These are phyloP conservation scores for Sialis lutaria DNA, from an alignment of 2,888 invertebrate species.

Conservation along the genomic window DNA sequence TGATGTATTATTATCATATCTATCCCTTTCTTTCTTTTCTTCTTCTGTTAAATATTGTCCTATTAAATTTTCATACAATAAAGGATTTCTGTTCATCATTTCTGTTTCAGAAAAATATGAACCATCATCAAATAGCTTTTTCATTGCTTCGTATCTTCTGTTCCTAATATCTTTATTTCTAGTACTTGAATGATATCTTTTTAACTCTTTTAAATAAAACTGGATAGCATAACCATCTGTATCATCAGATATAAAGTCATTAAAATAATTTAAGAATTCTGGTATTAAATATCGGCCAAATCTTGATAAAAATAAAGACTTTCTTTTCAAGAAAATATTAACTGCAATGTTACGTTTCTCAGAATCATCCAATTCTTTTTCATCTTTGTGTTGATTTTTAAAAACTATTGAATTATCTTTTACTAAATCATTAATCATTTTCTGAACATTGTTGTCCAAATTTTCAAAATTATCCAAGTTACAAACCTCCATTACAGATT, in stretches of 20 bases:
- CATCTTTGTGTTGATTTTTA: conserved; percentile 67
- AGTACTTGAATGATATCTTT: conserved; percentile 32
- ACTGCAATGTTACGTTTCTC: conserved; percentile 56
- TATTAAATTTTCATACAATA: conserved; percentile 76
- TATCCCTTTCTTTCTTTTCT: conserved; percentile 48
- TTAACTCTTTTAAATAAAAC: conserved; percentile 44
- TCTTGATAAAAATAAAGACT: conserved; percentile 52
- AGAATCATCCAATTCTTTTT: conserved; percentile 47
- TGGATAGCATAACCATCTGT: conserved; percentile 36
- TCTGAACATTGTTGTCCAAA: no score
- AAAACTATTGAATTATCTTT: conserved; percentile 24
- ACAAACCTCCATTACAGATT: background rate
- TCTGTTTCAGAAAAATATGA: conserved; percentile 79
- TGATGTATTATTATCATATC: conserved; percentile 35
- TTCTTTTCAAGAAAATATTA: conserved; percentile 43
- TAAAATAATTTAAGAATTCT: conserved; percentile 55
- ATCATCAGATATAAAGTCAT: conserved; percentile 21
- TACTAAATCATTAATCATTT: no score
- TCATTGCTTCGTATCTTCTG: conserved; percentile 65
- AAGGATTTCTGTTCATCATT: conserved; percentile 86
- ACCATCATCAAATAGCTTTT: conserved; percentile 46
- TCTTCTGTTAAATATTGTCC: conserved; percentile 69
- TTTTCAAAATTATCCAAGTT: background rate
- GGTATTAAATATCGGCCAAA: conserved; percentile 55
- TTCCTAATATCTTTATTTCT: conserved; percentile 48